A percentile compares a stretch with the other conserved stretches of the same genome.
Evolutionary conservation across 1,140 invertebrate genomes (phyloP).

Genomic region (Drosophila ogumai): DNA sequence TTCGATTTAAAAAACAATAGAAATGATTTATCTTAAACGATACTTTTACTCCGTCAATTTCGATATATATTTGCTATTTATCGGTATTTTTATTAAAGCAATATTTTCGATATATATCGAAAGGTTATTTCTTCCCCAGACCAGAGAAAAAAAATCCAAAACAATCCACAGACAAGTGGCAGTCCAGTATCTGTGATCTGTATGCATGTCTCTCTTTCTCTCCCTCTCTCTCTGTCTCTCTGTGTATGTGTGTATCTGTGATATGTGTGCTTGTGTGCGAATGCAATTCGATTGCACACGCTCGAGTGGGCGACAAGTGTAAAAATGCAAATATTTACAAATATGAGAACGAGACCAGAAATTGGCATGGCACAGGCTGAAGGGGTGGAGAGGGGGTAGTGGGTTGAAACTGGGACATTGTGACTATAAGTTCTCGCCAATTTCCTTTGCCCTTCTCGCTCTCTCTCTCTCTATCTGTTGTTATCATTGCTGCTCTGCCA

Average conservation of each 20-base stretch:
- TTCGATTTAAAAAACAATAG: too few species aligned
- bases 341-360: slow-evolving; percentile 64
- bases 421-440: slow-evolving; percentile 22
- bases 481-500: slow-evolving; percentile 41
- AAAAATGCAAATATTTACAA: slow-evolving; percentile 77
- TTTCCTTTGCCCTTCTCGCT: slow-evolving; percentile 1
- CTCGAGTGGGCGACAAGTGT: slow-evolving; percentile 57
- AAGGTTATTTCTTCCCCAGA: neutral
- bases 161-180: slow-evolving; percentile 12
- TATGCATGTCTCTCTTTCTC: neutral
- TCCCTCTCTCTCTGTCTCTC: too few species aligned
- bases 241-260: neutral
- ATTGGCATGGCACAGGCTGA: slow-evolving; percentile 9
- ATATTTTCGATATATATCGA: neutral
- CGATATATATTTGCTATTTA: too few species aligned
- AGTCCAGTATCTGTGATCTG: slow-evolving; percentile 11
- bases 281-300: slow-evolving; percentile 67
- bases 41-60: too few species aligned
- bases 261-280: slow-evolving; percentile 25
- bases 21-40: too few species aligned
- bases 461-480: neutral
- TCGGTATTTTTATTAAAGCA: too few species aligned
- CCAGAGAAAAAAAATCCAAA: neutral
- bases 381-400: neutral
- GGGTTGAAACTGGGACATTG: slow-evolving; percentile 15